phyloP scores from a whole-genome alignment of 2,888 invertebrate genomes.

The Drosophila putrida region DNA sequence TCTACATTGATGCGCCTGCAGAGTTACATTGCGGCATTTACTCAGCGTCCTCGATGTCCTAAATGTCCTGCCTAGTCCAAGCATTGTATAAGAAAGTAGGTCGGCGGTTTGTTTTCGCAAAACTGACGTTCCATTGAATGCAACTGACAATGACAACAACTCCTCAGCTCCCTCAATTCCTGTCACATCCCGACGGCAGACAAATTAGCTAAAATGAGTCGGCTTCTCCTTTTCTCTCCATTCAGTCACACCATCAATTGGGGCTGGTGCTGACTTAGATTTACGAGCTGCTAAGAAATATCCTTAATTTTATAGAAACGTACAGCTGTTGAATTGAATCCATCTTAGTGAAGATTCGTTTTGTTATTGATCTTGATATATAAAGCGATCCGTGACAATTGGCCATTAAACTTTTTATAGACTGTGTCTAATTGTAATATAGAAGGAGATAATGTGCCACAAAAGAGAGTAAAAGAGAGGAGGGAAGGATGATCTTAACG shows the following conservation, averaged over 20 bases:
- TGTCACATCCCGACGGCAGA: conserved; percentile 53
- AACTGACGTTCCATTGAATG: conserved; percentile 64
- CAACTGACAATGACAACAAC: conserved; percentile 53
- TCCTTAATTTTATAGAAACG: conserved; percentile 17
- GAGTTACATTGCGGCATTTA: conserved; percentile 27
- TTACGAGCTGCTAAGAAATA: conserved; percentile 32
- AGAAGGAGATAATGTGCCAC: neutral
- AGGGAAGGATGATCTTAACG: neutral
- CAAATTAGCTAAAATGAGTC: conserved; percentile 72
- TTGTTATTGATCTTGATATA: conserved; percentile 30
- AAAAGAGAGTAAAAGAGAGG: neutral
- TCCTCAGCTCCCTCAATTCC: conserved; percentile 28
- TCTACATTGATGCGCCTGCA: conserved; percentile 70
- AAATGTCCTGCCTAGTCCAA: conserved; percentile 18
- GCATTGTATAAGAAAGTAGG: conserved; percentile 73
- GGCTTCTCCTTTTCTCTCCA: conserved; percentile 29
- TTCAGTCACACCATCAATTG: conserved; percentile 39
- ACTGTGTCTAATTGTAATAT: conserved; percentile 30
- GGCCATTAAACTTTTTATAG: conserved; percentile 39
- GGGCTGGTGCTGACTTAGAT: conserved; percentile 23
- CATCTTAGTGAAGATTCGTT: conserved; percentile 14
- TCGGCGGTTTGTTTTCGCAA: conserved; percentile 72
- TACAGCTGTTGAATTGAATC: conserved; percentile 42
- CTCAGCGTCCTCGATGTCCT: conserved; percentile 33
- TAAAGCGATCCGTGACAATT: conserved; percentile 25